A percentile compares a stretch with the other conserved stretches of the same genome.
Evolutionary conservation across 1,140 invertebrate species (phyloP).

Genomic region (Pararge aegeria): DNA sequence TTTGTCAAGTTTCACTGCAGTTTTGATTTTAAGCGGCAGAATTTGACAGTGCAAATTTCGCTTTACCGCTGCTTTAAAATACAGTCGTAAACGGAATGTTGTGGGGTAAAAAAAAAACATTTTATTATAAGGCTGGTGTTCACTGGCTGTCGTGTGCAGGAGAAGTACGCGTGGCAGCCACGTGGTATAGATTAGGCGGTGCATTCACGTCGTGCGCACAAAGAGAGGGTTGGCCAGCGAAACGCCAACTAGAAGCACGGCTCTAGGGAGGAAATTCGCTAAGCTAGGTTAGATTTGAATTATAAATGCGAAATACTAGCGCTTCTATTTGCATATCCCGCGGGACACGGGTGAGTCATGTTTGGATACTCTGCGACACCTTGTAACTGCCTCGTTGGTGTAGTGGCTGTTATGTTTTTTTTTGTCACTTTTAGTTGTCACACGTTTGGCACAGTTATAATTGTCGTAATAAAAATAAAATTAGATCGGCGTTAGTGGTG

Average conservation of each 20-base stretch:
- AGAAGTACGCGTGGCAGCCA: conserved; percentile 61
- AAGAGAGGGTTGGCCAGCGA: conserved; percentile 54
- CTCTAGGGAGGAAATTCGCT: conserved; percentile 59
- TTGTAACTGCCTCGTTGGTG: neutral
- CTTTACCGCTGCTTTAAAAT: conserved; percentile 26
- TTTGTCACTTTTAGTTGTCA: too few species aligned
- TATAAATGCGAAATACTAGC: conserved; percentile 69
- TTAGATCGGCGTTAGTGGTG: too few species aligned
- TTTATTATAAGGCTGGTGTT: conserved; percentile 42
- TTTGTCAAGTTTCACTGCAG: conserved; percentile 40
- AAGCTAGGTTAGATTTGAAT: conserved; percentile 73
- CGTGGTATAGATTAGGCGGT: conserved; percentile 71
- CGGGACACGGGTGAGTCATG: conserved; percentile 54
- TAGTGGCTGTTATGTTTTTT: too few species aligned
- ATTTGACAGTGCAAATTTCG: conserved; percentile 40
- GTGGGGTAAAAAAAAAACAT: conserved; percentile 31
- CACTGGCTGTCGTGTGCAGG: conserved; percentile 64
- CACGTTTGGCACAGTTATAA: too few species aligned
- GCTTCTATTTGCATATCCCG: conserved; percentile 76
- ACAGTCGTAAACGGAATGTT: conserved; percentile 33
- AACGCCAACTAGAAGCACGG: conserved; percentile 51
- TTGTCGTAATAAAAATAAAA: too few species aligned
- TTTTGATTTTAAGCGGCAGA: conserved; percentile 44
- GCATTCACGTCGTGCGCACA: conserved; percentile 72
- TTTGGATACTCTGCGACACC: conserved; percentile 30